phyloP scores from a whole-genome alignment of 2,113 vertebrate genomes.

The Ciconia boyciana region DNA sequence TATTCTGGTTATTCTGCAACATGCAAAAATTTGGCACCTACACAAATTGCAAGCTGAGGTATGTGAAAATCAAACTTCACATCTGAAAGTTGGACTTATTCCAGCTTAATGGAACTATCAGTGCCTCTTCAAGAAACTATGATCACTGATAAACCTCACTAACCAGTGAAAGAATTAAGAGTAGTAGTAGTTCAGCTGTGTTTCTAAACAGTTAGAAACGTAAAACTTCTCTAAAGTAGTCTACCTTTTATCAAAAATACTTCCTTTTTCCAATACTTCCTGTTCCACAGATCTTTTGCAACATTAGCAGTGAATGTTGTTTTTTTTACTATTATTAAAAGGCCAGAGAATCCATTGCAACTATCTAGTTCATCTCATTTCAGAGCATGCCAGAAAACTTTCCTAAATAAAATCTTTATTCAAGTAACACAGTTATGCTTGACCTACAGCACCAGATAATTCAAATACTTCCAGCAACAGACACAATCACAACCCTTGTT shows the following conservation, averaged over 20 bases:
- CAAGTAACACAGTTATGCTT: conserved; percentile 5
- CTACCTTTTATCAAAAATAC: not conserved
- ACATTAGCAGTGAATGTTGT: not conserved
- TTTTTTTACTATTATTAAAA: not conserved
- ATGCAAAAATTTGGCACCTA: not conserved
- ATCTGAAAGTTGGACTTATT: not conserved
- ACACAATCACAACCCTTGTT: not conserved
- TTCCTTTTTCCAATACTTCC: not conserved
- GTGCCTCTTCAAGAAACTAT: not conserved
- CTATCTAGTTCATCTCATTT: not conserved
- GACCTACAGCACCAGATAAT: not conserved
- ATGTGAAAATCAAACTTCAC: not conserved
- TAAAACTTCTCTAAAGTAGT: not conserved
- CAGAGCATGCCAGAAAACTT: not conserved
- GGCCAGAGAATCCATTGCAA: not conserved
- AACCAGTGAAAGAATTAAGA: not conserved
- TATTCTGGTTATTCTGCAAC: not conserved
- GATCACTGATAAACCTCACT: not conserved
- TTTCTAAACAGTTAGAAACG: not conserved
- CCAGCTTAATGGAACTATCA: not conserved
- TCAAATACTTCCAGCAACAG: not conserved
- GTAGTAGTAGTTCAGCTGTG: not conserved
- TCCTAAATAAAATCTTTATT: conserved; percentile 31
- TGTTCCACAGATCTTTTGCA: not conserved
- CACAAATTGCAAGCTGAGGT: not conserved